Percentiles rank a stretch among this genome's conserved stretches.
These are phyloP conservation scores for Criorhina ranunculi DNA, from an alignment of 2,888 invertebrate species.

Conservation along the genomic window DNA sequence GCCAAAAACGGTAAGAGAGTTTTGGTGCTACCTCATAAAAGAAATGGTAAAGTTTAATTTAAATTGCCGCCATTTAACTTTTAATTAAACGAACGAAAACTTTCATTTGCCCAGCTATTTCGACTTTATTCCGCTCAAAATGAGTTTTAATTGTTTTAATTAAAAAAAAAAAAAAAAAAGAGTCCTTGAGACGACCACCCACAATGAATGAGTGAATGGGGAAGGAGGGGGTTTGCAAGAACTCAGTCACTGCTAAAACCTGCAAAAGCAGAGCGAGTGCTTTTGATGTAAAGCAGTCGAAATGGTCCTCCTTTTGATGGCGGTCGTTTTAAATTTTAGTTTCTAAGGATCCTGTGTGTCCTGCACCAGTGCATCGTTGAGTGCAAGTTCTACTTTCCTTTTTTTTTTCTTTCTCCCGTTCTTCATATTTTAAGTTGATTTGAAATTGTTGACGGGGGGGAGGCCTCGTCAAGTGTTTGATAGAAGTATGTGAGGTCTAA, in stretches of 20 bases:
- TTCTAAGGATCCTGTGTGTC: conserved; percentile 13
- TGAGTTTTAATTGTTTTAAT: conserved; percentile 77
- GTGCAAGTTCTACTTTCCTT: conserved; percentile 13
- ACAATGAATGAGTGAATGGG: background rate
- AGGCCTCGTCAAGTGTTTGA: conserved; percentile 15
- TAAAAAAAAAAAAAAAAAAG: conserved; percentile 56
- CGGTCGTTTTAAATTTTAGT: conserved; percentile 4
- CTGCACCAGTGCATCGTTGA: conserved; percentile 26
- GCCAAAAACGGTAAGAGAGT: conserved; percentile 3
- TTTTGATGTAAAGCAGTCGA: conserved; percentile 52
- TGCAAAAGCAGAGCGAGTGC: conserved; percentile 28
- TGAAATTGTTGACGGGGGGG: conserved; percentile 22
- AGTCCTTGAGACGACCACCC: conserved; percentile 36
- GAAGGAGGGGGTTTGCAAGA: background rate
- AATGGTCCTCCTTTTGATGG: conserved; percentile 43
- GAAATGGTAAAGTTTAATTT: conserved; percentile 76
- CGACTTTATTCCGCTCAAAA: conserved; percentile 74
- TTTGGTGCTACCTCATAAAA: conserved; percentile 66
- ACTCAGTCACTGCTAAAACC: conserved; percentile 19
- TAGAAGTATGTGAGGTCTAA: background rate
- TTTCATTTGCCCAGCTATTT: conserved; percentile 71
- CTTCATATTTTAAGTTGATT: conserved; percentile 32
- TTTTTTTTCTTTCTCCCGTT: too few relatives aligned
- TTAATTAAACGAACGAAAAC: conserved; percentile 75
- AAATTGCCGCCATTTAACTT: conserved; percentile 75